These are phyloP conservation scores for Candidula unifasciata DNA, from an alignment of 2,888 invertebrate genomes.

Conservation along the genomic window DNA sequence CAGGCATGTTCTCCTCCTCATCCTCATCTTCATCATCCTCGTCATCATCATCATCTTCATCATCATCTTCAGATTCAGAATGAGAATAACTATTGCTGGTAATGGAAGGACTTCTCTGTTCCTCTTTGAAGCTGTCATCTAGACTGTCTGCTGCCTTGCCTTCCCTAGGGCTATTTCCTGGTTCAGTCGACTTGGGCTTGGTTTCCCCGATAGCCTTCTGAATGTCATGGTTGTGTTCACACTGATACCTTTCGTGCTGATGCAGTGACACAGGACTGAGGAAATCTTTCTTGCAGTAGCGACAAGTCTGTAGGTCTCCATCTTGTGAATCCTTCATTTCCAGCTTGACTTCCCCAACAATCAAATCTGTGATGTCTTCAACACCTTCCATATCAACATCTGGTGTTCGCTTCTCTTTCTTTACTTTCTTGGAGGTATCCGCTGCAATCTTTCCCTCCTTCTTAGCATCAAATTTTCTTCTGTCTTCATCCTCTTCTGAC, in stretches of 20 bases:
- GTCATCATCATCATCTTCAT: conserved; percentile 65
- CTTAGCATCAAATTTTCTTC: not conserved
- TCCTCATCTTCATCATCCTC: conserved; percentile 47
- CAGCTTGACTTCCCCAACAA: conserved; percentile 46
- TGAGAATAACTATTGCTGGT: conserved; percentile 27
- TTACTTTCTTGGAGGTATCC: not conserved
- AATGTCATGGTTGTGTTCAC: conserved; percentile 75
- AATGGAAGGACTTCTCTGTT: conserved; percentile 10
- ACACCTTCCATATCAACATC: conserved; percentile 34
- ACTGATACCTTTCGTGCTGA: conserved; percentile 78
- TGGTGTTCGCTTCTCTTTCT: conserved; percentile 17
- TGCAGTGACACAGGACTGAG: conserved; percentile 76
- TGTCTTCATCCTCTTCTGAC: conserved; percentile 31
- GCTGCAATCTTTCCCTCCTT: not conserved
- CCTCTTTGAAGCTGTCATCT: conserved; percentile 47
- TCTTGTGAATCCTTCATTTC: conserved; percentile 46
- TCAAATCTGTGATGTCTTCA: conserved; percentile 46
- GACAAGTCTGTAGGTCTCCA: conserved; percentile 62
- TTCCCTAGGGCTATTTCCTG: not conserved
- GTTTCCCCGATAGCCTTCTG: conserved; percentile 42
- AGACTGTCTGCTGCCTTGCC: not conserved
- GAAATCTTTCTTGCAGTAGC: conserved; percentile 74
- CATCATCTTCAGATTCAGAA: conserved; percentile 56
- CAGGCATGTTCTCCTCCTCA: conserved; percentile 47
- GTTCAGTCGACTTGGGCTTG: not conserved